Base-by-base conservation (phyloP, 53 echinoderm and acorn worm genomes). In the Pentamera pediparva region DNA sequence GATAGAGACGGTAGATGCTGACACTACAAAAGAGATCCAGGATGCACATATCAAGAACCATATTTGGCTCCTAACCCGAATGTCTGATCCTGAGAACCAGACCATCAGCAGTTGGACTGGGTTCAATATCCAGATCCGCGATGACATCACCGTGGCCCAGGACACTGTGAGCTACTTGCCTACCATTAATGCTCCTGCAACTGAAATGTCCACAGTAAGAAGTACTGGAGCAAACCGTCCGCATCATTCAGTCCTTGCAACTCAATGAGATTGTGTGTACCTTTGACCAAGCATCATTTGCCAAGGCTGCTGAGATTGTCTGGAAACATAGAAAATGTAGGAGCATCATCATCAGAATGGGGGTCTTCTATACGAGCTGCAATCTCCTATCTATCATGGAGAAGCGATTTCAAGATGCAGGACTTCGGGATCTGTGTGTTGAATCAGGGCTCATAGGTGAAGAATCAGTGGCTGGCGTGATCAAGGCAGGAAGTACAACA, bases 251-350 rank as follows among this genome's bases (percentile, higher is more conserved):
- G 17, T 24, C 56, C 8, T 61, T 85, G 20, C 24, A 63, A 24
- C 39, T 79, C 49, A 5, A 21, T 10, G 37, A 75, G 2, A 70
- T 76, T 21, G 43, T 69, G 11, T 67, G 76, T 39, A 72, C 76
- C 1, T 81, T 80, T 43, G 81, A 86, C 37, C 81, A 81, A 51
- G 86, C 86, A 6, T 31, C 81, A n/a, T 80, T 70, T 69, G 76
- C 67, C 15, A 86, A 81, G 28, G 81, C 81, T 40, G 35, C 61
- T 47, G 80, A 86, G 37, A 50, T 79, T 9, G 27, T 12, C 8
- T 85, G 85, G 79, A 84, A 73, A 35, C 78, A 78, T 35, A 13
- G 37, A 11, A 50, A 41, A 50, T 81, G 75, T 61, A 57, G 22
- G 21, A 26, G 18, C 20, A 56, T 82, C 13, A 47, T 86, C 29